Conservation (phyloP, 2,797 vertebrate species). For the Buceros bicornis region DNA sequence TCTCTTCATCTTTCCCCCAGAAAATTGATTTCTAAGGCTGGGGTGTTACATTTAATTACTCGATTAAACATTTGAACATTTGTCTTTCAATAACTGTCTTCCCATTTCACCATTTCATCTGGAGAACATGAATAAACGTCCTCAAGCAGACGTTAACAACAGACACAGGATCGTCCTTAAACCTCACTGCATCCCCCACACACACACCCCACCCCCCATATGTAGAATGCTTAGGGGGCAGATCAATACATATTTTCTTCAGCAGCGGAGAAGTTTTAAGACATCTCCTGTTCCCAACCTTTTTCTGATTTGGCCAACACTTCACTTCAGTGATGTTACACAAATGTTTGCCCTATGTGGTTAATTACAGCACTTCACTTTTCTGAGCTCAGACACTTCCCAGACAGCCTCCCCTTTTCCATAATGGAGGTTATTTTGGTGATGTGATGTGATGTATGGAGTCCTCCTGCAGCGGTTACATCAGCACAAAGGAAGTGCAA, state of each 20-base stretch:
- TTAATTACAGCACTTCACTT: background rate
- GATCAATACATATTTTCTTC: background rate
- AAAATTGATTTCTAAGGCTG: background rate
- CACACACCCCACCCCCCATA: fast-evolving
- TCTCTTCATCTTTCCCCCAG: background rate
- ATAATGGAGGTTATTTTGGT: background rate
- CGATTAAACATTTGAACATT: background rate
- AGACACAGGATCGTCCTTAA: background rate
- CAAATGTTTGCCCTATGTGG: background rate
- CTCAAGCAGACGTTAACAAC: background rate
- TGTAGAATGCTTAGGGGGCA: background rate
- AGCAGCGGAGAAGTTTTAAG: background rate
- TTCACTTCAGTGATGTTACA: background rate
- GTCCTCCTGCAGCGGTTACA: background rate
- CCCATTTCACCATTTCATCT: background rate
- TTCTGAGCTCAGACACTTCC: background rate
- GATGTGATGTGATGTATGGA: fast-evolving
- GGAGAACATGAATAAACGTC: background rate
- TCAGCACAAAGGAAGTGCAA: background rate
- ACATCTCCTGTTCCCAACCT: background rate
- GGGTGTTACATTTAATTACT: background rate
- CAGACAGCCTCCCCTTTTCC: background rate
- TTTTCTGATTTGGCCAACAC: background rate
- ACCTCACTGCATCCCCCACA: background rate
- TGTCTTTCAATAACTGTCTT: background rate